Percentiles rank a stretch among this genome's conserved stretches.
Conservation (phyloP, 2,797 vertebrate species). For the Hephaestus fuliginosus region DNA sequence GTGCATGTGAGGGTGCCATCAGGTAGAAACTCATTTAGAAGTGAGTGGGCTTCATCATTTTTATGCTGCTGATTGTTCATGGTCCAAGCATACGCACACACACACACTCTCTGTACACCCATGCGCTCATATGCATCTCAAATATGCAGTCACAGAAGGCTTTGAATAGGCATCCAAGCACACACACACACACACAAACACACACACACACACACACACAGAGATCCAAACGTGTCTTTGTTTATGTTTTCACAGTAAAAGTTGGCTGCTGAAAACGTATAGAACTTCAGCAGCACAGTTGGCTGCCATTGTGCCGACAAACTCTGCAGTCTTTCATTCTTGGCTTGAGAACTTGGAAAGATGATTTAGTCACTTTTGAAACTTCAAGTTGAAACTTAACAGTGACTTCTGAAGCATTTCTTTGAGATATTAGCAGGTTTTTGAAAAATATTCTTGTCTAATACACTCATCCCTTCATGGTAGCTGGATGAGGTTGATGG, state of each 20-base stretch:
- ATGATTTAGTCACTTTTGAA: constrained; percentile 43
- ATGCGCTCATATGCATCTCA: constrained; percentile 21
- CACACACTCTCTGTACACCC: constrained; percentile 2
- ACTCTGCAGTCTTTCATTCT: constrained; percentile 55
- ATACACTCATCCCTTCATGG: constrained; percentile 7
- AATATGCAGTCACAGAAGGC: constrained; percentile 39
- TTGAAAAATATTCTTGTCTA: not conserved
- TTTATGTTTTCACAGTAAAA: constrained; percentile 62
- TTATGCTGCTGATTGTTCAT: constrained; percentile 45
- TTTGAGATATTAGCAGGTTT: constrained; percentile 30
- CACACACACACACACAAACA: constrained; percentile 1
- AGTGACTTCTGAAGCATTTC: not conserved
- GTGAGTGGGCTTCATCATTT: constrained; percentile 47
- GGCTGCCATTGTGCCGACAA: constrained; percentile 45
- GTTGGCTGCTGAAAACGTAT: constrained; percentile 61
- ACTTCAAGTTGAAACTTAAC: constrained; percentile 39
- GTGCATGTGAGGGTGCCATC: not conserved
- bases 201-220: constrained; percentile 15
- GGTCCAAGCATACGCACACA: constrained; percentile 19
- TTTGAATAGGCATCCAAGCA: constrained; percentile 46
- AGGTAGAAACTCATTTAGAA: constrained; percentile 31
- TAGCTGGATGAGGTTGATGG: not conserved
- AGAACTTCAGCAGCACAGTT: constrained; percentile 48
- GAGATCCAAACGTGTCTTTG: constrained; percentile 51
- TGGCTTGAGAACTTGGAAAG: constrained; percentile 59